phyloP scores from a whole-genome alignment of 2,797 vertebrate genomes.

The Pteronotus mesoamericanus region DNA sequence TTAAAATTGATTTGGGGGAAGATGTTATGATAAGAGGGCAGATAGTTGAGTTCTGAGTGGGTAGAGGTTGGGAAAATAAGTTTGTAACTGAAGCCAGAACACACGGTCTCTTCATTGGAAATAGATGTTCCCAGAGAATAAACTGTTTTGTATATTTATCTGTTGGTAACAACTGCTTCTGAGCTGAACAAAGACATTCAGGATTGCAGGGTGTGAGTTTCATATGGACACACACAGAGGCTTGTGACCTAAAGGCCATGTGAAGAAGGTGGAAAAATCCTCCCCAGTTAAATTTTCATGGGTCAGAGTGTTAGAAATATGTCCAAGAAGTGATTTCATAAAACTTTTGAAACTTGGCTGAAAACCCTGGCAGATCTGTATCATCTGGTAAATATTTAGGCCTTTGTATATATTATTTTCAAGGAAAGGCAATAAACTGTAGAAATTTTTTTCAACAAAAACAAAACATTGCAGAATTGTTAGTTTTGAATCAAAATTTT shows the following conservation, averaged over 20 bases:
- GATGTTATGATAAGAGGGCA: slow-evolving; percentile 27
- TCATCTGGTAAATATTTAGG: slow-evolving; percentile 70
- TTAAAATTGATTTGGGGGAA: slow-evolving; percentile 34
- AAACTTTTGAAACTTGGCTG: slow-evolving; percentile 64
- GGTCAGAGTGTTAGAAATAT: slow-evolving; percentile 51
- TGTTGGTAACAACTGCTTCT: slow-evolving; percentile 36
- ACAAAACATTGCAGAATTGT: background rate
- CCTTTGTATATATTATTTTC: slow-evolving; percentile 57
- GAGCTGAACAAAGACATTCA: background rate
- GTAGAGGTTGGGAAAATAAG: slow-evolving; percentile 35
- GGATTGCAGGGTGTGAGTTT: background rate
- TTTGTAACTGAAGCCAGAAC: slow-evolving; percentile 40
- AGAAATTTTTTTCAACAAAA: slow-evolving; percentile 26
- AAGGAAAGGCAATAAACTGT: slow-evolving; percentile 51
- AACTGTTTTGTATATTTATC: slow-evolving; percentile 25
- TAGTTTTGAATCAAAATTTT: slow-evolving; percentile 47
- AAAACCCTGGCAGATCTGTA: slow-evolving; percentile 40
- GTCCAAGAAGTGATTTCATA: slow-evolving; percentile 63
- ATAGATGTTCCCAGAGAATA: slow-evolving; percentile 46
- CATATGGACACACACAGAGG: slow-evolving; percentile 4
- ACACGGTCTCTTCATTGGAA: slow-evolving; percentile 31
- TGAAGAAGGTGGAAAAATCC: slow-evolving; percentile 34
- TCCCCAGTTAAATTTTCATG: background rate
- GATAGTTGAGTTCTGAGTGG: slow-evolving; percentile 32
- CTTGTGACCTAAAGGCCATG: slow-evolving; percentile 15